Base-by-base conservation (phyloP, 2,797 vertebrate species). In the Epinephelus awoara region DNA sequence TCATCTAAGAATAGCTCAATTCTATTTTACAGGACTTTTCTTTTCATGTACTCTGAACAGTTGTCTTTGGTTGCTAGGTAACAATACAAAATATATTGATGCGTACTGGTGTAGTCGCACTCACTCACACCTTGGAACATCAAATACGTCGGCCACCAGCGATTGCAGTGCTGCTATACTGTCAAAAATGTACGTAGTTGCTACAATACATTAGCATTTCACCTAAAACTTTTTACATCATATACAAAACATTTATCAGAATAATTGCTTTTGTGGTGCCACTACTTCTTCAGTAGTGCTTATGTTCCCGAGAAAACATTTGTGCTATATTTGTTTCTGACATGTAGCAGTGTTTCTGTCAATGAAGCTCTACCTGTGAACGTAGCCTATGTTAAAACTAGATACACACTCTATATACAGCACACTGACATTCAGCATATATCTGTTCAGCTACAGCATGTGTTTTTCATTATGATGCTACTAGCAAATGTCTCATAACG, bases 201-300 rank as follows among this genome's bases (percentile, higher is more conserved):
- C 89, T 91, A 92, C 81, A 90, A 90, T 85, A 91, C 75, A 86
- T 91, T 82, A 91, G 82, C 55, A 67, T 91, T 87, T 90, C 82
- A 90, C 78, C 90, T 83, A 93, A 77, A 84, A 82, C 86, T 92
- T 95, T 96, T 93, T 96, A 96, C 95, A 96, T 91, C 94, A 96
- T 95, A 86, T 95, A 96, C 95, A 96, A 92, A 87, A 93, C 84
- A 93, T 90, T 92, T 58, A 92, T 88, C 85, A 86, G 85, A 88
- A 92, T 93, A 95, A 94, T 91, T 95, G 93, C 92, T 94, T 90
- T 91, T 92, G 88, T 88, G 90, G 90, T 86, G 67, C 70, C 83
- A 93, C 93, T 92, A 94, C 88, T 73, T 90, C 72, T 79, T 85
- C 61, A 85, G 90, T 89, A 95, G 94, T 91, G 92, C 91, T 90